Conservation (phyloP, 2,113 vertebrate species). For the Heloderma charlesbogerti region DNA sequence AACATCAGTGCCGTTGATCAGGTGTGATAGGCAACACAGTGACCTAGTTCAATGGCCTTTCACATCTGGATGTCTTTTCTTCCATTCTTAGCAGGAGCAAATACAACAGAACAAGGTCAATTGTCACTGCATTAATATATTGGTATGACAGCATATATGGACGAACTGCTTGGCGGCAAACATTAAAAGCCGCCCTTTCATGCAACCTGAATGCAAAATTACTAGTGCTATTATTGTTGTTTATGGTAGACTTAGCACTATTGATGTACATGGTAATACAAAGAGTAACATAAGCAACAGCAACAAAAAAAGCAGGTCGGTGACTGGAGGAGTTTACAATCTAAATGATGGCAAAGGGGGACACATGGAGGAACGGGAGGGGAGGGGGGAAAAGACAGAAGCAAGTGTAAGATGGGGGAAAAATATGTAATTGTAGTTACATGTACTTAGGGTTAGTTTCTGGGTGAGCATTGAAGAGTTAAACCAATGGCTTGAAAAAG, state of each 20-base stretch:
- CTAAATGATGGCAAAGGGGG: not conserved
- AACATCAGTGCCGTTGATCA: constrained; percentile 63
- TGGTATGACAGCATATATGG: constrained; percentile 36
- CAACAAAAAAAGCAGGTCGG: no score
- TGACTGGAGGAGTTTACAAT: not conserved
- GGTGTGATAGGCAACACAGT: constrained; percentile 56
- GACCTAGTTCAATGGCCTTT: constrained; percentile 61
- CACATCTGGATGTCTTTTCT: constrained; percentile 57
- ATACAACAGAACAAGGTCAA: constrained; percentile 64
- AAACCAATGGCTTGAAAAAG: not conserved
- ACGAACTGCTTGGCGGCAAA: constrained; percentile 52
- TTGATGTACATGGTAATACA: not conserved
- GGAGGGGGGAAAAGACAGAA: not conserved
- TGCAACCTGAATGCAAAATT: constrained; percentile 23
- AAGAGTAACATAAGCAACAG: not conserved
- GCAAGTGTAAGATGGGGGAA: not conserved
- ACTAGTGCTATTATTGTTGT: not conserved
- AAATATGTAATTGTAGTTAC: no score
- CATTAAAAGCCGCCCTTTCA: constrained; percentile 19
- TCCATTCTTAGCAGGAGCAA: constrained; percentile 63
- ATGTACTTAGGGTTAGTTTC: not conserved
- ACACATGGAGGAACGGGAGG: not conserved
- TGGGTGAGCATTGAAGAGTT: not conserved
- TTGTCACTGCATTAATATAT: constrained; percentile 45
- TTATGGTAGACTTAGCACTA: not conserved